Evolutionary conservation across 2,797 vertebrate genomes (phyloP).

Genomic region (Phalanger gymnotis): DNA sequence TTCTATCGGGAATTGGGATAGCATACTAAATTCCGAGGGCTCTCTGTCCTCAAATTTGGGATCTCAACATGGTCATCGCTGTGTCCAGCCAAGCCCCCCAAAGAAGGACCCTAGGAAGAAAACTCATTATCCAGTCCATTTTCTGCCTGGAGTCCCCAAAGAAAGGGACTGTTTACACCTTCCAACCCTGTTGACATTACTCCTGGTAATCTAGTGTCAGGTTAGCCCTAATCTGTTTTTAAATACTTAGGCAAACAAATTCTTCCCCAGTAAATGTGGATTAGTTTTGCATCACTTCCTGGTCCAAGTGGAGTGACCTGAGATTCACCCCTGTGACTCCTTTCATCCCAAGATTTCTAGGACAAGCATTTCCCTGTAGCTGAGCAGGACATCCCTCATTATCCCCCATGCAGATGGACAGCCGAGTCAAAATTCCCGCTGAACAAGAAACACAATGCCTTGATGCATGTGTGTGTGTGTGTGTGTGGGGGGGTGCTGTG

Average conservation of each 20-base stretch:
- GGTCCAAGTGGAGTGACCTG: slow-evolving; percentile 84
- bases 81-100: slow-evolving; percentile 50
- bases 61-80: slow-evolving; percentile 31
- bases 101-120: slow-evolving; percentile 55
- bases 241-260: slow-evolving; percentile 93
- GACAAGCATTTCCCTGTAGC: slow-evolving; percentile 56
- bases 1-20: not conserved
- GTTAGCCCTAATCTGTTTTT: slow-evolving; percentile 91
- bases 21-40: not conserved
- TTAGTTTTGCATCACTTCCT: slow-evolving; percentile 91
- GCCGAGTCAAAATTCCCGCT: not conserved
- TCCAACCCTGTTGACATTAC: slow-evolving; percentile 84
- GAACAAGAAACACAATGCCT: slow-evolving; percentile 31
- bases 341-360: slow-evolving; percentile 78
- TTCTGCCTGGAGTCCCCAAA: slow-evolving; percentile 69
- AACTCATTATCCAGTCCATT: slow-evolving; percentile 69
- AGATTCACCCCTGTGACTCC: slow-evolving; percentile 79
- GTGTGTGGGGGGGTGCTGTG: not conserved
- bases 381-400: not conserved
- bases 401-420: rapidly evolving
- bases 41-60: not conserved
- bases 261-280: slow-evolving; percentile 90
- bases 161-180: slow-evolving; percentile 80
- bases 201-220: slow-evolving; percentile 86
- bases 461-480: no score